A percentile compares a stretch with the other conserved stretches of the same genome.
Evolutionary conservation across 2,888 invertebrate genomes (phyloP).

Genomic region (Sinentomon sp.): DNA sequence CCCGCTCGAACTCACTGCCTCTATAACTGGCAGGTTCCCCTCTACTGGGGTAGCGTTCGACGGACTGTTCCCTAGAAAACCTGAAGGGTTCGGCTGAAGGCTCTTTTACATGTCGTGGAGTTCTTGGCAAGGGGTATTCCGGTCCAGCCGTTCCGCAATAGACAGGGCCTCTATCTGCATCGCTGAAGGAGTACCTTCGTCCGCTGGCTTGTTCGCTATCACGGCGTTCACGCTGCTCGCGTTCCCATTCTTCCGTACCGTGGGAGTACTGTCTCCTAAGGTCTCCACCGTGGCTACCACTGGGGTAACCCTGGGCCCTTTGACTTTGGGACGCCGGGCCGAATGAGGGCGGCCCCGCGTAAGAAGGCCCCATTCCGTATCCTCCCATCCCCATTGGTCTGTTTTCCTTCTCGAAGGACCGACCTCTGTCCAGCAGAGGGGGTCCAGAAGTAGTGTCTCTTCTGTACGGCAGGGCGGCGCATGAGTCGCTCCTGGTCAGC

Average conservation of each 20-base stretch:
- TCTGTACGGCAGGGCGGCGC: conserved; percentile 14
- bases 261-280: too few relatives aligned
- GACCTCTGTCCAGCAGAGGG: conserved; percentile 1
- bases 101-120: too few relatives aligned
- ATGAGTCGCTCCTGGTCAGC: conserved; percentile 7
- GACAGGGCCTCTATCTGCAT: too few relatives aligned
- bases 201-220: conserved; percentile 35
- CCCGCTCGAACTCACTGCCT: conserved; percentile 19
- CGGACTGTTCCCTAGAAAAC: too few relatives aligned
- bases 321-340: conserved; percentile 7
- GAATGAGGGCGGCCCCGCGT: conserved; percentile 4
- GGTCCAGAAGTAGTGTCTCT: too few relatives aligned
- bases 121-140: too few relatives aligned
- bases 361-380: conserved; percentile 6
- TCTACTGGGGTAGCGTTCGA: too few relatives aligned
- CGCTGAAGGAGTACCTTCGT: too few relatives aligned
- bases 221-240: conserved; percentile 24
- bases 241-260: too few relatives aligned
- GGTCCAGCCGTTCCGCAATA: too few relatives aligned
- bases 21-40: conserved; percentile 12
- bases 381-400: conserved; percentile 19
- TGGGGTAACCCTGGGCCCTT: conserved; percentile 4
- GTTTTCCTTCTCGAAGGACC: conserved; percentile 54
- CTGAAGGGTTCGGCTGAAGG: too few relatives aligned
- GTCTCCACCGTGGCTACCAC: too few relatives aligned